Percentiles rank a stretch among this genome's conserved stretches.
These are phyloP conservation scores for Anorthoa munda DNA, from an alignment of 2,888 invertebrate species.

Conservation along the genomic window DNA sequence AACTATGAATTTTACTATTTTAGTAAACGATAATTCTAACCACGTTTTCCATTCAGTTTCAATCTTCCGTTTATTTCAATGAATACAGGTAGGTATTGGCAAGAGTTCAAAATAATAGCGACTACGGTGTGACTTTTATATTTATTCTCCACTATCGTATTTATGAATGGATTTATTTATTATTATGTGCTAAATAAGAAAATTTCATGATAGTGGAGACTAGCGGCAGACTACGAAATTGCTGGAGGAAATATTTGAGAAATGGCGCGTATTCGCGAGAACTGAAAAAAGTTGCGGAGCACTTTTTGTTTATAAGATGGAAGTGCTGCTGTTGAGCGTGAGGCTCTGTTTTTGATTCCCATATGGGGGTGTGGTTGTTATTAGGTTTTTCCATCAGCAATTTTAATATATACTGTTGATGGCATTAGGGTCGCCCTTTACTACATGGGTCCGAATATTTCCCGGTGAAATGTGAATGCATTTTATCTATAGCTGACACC, in stretches of 20 bases:
- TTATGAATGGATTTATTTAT: slow-evolving; percentile 54
- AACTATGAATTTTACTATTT: neutral
- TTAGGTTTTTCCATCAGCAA: too few species aligned
- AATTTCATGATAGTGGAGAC: neutral
- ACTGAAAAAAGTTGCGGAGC: too few species aligned
- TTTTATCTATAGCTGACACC: too few species aligned
- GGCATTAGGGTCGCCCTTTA: too few species aligned
- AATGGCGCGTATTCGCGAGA: neutral
- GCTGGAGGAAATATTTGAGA: neutral
- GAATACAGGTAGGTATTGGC: slow-evolving; percentile 40
- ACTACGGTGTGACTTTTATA: slow-evolving; percentile 23
- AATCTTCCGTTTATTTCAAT: slow-evolving; percentile 27
- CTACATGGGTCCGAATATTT: too few species aligned
- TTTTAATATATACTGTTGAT: too few species aligned
- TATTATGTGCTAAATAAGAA: slow-evolving; percentile 19
- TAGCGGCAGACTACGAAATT: neutral
- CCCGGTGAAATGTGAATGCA: too few species aligned
- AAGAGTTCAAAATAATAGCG: slow-evolving; percentile 42
- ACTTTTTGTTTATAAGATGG: too few species aligned
- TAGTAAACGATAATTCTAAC: neutral
- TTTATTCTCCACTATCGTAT: slow-evolving; percentile 8
- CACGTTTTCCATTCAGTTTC: slow-evolving; percentile 14
- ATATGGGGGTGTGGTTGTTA: too few species aligned
- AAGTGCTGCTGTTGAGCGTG: too few species aligned
- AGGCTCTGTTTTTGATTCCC: too few species aligned